A percentile compares a stretch with the other conserved stretches of the same genome.
phyloP scores from a whole-genome alignment of 2,113 vertebrate species.

The Hemichromis elongatus region DNA sequence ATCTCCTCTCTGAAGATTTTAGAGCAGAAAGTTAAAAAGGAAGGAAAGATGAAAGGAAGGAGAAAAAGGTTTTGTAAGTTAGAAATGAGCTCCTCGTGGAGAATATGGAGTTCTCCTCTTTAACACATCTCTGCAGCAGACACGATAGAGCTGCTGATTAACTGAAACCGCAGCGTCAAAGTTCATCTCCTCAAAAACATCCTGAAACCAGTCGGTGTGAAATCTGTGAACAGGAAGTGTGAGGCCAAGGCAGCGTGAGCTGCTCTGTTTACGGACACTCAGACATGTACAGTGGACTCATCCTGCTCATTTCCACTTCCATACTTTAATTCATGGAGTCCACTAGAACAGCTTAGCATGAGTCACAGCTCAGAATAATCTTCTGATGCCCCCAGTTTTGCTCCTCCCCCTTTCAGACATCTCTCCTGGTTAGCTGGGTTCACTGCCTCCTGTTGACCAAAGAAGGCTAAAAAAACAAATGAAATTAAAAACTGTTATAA shows the following conservation, averaged over 20 bases:
- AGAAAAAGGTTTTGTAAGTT: neutral
- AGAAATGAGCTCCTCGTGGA: neutral
- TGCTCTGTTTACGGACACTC: too few species aligned
- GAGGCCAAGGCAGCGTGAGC: neutral
- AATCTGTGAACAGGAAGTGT: neutral
- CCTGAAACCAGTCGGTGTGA: neutral
- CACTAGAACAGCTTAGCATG: neutral
- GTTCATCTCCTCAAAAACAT: neutral
- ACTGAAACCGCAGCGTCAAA: neutral
- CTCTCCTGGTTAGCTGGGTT: neutral
- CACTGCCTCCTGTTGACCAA: neutral
- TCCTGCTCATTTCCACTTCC: accelerated
- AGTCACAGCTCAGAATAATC: neutral
- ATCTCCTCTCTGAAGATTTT: neutral
- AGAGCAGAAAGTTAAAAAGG: neutral
- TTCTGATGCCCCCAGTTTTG: accelerated
- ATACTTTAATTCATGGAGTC: neutral
- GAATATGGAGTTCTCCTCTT: neutral
- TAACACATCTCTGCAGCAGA: neutral
- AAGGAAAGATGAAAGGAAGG: neutral
- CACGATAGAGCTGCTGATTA: neutral
- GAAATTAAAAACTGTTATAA: too few species aligned
- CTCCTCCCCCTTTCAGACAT: accelerated
- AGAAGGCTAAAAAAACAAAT: too few species aligned
- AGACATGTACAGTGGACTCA: neutral